A percentile compares a stretch with the other conserved stretches of the same genome.
These are phyloP conservation scores for Silvanus unidentatus DNA, from an alignment of 2,888 invertebrate species.

Conservation along the genomic window DNA sequence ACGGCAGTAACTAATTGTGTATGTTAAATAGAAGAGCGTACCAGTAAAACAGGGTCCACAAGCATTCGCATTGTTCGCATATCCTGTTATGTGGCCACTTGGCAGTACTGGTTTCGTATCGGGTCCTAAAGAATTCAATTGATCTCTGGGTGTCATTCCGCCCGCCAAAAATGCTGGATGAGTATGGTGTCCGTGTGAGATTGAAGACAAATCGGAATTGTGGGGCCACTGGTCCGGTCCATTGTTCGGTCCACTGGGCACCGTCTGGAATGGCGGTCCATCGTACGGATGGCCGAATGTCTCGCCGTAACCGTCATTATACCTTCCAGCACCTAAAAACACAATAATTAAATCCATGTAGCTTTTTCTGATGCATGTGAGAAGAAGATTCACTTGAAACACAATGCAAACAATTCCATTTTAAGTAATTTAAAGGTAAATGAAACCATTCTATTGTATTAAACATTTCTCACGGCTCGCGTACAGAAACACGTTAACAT, in stretches of 20 bases:
- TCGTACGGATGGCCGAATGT: conserved; percentile 57
- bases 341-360: conserved; percentile 13
- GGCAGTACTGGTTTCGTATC: conserved; percentile 51
- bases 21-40: conserved; percentile 33
- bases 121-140: conserved; percentile 35
- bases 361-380: too few relatives aligned
- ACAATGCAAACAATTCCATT: too few relatives aligned
- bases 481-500: too few relatives aligned
- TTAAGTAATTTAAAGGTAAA: too few relatives aligned
- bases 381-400: too few relatives aligned
- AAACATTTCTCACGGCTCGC: too few relatives aligned
- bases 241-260: conserved; percentile 45
- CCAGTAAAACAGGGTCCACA: conserved; percentile 61
- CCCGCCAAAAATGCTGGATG: conserved; percentile 51
- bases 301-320: conserved; percentile 51
- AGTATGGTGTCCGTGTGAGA: conserved; percentile 47
- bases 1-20: not conserved
- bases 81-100: conserved; percentile 56
- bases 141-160: conserved; percentile 38
- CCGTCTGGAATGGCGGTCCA: conserved; percentile 67
- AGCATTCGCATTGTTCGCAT: conserved; percentile 50
- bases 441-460: too few relatives aligned
- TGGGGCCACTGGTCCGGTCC: conserved; percentile 44
- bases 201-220: conserved; percentile 37
- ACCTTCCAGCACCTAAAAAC: conserved; percentile 47